Conservation (phyloP, 1,140 invertebrate genomes). For the Drosophila tropicalis region DNA sequence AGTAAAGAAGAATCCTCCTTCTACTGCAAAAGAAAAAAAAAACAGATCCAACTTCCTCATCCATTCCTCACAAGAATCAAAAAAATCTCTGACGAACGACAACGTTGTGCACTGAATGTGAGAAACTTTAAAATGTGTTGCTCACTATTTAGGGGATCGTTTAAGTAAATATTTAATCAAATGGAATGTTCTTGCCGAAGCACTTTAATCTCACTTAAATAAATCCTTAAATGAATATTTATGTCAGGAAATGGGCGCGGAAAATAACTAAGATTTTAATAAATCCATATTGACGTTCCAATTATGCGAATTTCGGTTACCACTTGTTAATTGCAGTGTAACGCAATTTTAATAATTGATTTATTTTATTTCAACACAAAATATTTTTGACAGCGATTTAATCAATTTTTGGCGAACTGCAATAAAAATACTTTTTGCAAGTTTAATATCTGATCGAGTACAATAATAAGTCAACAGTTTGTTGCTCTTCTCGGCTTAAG, state of each 20-base stretch:
- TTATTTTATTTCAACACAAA: background rate
- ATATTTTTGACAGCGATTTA: background rate
- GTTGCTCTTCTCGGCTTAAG: background rate
- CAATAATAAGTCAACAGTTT: background rate
- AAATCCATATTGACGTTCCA: too few relatives aligned
- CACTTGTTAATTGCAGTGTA: background rate
- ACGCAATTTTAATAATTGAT: background rate
- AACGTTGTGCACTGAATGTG: background rate
- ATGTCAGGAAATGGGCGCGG: too few relatives aligned
- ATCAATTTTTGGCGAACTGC: background rate
- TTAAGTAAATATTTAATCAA: conserved; percentile 11
- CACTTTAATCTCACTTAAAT: background rate
- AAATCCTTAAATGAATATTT: too few relatives aligned
- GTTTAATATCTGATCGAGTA: background rate
- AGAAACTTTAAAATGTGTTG: background rate
- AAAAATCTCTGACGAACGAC: background rate
- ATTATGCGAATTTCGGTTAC: background rate
- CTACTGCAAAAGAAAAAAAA: too few relatives aligned
- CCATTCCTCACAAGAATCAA: background rate
- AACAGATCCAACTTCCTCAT: background rate
- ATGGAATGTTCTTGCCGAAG: background rate
- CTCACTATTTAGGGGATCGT: background rate
- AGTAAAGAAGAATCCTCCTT: conserved; percentile 26
- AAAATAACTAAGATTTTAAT: too few relatives aligned
- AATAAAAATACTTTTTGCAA: background rate